Conservation (phyloP, 2,888 invertebrate species). For the Halictus ligatus region DNA sequence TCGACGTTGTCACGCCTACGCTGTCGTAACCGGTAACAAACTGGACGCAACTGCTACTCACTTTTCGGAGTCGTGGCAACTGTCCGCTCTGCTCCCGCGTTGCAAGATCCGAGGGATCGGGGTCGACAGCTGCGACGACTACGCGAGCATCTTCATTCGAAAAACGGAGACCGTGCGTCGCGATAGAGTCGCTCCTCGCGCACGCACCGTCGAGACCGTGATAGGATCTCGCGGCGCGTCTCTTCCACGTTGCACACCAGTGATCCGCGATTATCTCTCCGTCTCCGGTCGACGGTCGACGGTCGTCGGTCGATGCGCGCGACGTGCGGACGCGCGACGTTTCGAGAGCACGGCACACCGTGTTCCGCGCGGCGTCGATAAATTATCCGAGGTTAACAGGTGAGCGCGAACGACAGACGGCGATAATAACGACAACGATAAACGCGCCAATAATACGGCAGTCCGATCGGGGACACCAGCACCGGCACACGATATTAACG, state of each 20-base stretch:
- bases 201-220: neutral
- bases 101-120: neutral
- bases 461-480: conserved; percentile 33
- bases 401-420: conserved; percentile 64
- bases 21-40: neutral
- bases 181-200: neutral
- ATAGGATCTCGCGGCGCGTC: neutral
- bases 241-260: neutral
- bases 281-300: neutral
- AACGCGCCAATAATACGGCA: conserved; percentile 66
- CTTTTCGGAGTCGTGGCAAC: too few relatives aligned
- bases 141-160: neutral
- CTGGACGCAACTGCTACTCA: neutral
- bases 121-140: neutral
- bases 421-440: conserved; percentile 70
- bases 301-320: conserved; percentile 39
- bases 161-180: neutral
- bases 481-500: conserved; percentile 52
- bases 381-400: conserved; percentile 73
- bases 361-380: conserved; percentile 61
- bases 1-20: neutral
- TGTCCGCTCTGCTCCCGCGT: neutral
- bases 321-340: conserved; percentile 50
- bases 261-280: neutral
- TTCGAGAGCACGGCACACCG: conserved; percentile 57